Conservation (phyloP, 2,888 invertebrate genomes). For the Lochmaea crataegi region DNA sequence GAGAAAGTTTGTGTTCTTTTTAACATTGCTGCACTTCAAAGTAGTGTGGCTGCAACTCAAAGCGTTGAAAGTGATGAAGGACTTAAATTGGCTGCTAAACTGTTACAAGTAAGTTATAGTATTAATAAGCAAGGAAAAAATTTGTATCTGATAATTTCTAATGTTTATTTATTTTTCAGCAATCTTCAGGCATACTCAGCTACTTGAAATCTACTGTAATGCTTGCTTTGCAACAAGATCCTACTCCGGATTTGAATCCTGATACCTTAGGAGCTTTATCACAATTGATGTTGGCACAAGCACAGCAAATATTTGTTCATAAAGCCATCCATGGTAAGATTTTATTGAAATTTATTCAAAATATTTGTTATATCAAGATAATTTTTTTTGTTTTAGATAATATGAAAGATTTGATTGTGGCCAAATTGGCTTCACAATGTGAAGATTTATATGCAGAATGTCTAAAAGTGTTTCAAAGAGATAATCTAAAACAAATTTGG, state of each 20-base stretch:
- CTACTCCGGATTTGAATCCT: constrained; percentile 94
- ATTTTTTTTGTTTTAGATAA: constrained; percentile 72
- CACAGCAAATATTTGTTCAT: constrained; percentile 95
- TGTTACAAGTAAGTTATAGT: constrained; percentile 78
- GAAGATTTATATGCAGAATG: constrained; percentile 96
- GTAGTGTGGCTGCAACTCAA: constrained; percentile 86
- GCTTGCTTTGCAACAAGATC: constrained; percentile 90
- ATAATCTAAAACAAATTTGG: constrained; percentile 84
- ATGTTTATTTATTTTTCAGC: constrained; percentile 67
- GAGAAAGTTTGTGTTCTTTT: constrained; percentile 96
- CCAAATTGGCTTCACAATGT: constrained; percentile 91
- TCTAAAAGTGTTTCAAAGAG: constrained; percentile 86
- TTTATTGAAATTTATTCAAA: neutral
- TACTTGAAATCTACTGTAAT: constrained; percentile 85
- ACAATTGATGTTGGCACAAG: constrained; percentile 95
- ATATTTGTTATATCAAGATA: neutral
- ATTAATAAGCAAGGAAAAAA: too few species aligned
- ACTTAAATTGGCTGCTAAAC: constrained; percentile 90
- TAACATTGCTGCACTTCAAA: constrained; percentile 95
- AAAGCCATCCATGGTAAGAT: constrained; percentile 86
- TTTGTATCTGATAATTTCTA: too few species aligned
- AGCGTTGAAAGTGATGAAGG: constrained; percentile 92
- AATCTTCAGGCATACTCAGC: constrained; percentile 89
- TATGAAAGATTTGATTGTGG: constrained; percentile 94
- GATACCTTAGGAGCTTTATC: constrained; percentile 90